A percentile compares a stretch with the other conserved stretches of the same genome.
phyloP scores from a whole-genome alignment of 2,888 invertebrate species.

The Kuschelorhynchus macadamiae region DNA sequence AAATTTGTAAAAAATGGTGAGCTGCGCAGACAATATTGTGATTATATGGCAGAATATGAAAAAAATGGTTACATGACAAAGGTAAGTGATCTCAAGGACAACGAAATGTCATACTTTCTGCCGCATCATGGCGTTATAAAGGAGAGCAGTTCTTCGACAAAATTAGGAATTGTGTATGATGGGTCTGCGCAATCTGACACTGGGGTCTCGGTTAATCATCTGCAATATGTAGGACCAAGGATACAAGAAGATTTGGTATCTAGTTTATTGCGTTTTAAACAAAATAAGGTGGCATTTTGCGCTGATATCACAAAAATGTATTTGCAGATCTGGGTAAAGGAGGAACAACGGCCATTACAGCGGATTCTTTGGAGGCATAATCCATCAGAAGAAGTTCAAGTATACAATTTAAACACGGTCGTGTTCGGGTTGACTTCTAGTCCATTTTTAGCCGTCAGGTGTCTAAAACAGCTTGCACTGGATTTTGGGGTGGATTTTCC shows the following conservation, averaged over 20 bases:
- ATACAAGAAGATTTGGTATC: too few relatives aligned
- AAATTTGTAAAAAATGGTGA: neutral
- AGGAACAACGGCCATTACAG: slow-evolving; percentile 18
- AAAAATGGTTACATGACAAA: slow-evolving; percentile 12
- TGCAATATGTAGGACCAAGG: slow-evolving; percentile 12
- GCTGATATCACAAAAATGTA: slow-evolving; percentile 54
- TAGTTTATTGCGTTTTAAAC: slow-evolving; percentile 27
- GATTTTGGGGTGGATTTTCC: slow-evolving; percentile 21
- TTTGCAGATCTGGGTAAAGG: slow-evolving; percentile 39
- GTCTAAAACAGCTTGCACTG: slow-evolving; percentile 38
- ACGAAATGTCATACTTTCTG: slow-evolving; percentile 36
- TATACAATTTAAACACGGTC: slow-evolving; percentile 44
- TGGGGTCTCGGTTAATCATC: slow-evolving; percentile 48
- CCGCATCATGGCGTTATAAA: slow-evolving; percentile 52
- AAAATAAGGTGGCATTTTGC: slow-evolving; percentile 38
- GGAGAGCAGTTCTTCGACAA: slow-evolving; percentile 38
- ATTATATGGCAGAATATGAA: slow-evolving; percentile 11
- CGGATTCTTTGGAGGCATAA: slow-evolving; percentile 33
- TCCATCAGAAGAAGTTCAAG: slow-evolving; percentile 20
- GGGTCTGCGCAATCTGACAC: slow-evolving; percentile 40
- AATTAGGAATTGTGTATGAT: slow-evolving; percentile 52
- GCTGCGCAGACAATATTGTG: neutral
- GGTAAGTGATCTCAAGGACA: neutral
- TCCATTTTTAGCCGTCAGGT: slow-evolving; percentile 32
- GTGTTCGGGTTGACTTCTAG: too few relatives aligned